Evolutionary conservation across 2,797 vertebrate genomes (phyloP).

Genomic region (Sebastes flavidus): DNA sequence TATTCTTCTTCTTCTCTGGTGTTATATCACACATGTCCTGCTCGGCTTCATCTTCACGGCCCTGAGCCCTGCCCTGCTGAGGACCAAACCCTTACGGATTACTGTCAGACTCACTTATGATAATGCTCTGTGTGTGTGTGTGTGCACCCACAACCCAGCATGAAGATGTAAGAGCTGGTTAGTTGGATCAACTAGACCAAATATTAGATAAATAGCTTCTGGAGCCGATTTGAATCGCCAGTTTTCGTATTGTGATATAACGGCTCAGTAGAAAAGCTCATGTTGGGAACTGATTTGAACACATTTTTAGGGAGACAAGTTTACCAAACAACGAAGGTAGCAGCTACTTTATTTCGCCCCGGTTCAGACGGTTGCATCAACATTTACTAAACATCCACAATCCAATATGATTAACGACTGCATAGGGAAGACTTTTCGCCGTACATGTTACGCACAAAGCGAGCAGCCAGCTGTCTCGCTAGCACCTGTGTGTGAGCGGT

Average conservation of each 20-base stretch:
- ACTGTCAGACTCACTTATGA: constrained; percentile 45
- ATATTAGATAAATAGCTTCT: constrained; percentile 46
- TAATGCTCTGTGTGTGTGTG: neutral
- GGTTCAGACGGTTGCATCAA: neutral
- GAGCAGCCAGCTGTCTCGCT: constrained; percentile 56
- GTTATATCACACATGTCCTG: constrained; percentile 29
- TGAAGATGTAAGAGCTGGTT: constrained; percentile 29
- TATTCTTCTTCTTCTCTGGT: constrained; percentile 22
- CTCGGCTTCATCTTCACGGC: constrained; percentile 27
- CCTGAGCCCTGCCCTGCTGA: constrained; percentile 32
- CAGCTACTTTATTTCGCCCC: neutral
- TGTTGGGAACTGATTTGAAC: neutral
- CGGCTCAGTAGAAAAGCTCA: neutral
- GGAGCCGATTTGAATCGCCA: constrained; percentile 30
- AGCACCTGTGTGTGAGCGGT: constrained; percentile 70
- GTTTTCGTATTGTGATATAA: constrained; percentile 1
- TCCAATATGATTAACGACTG: neutral
- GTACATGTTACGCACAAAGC: constrained; percentile 17
- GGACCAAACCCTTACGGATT: constrained; percentile 38
- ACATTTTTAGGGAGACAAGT: neutral
- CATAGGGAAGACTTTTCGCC: neutral
- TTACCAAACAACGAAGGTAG: neutral
- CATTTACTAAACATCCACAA: neutral
- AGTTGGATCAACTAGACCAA: constrained; percentile 24
- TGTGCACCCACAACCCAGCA: neutral